Conservation (phyloP, 2,888 invertebrate species). For the Aleiodes alternator region DNA sequence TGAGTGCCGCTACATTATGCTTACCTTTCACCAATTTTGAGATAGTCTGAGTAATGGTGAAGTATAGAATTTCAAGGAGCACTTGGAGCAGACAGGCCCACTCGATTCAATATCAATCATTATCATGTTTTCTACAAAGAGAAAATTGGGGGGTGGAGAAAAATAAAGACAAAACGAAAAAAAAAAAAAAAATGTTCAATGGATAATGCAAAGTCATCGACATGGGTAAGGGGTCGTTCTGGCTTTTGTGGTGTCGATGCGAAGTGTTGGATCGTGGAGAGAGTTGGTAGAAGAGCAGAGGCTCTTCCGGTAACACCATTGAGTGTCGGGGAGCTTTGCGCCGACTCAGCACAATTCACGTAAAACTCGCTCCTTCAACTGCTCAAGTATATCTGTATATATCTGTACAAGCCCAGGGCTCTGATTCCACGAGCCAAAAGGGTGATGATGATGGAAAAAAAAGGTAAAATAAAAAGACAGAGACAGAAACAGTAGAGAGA, state of each 20-base stretch:
- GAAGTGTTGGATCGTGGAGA: conserved; percentile 19
- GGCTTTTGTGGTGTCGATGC: conserved; percentile 29
- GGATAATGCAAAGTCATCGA: conserved; percentile 38
- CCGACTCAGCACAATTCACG: conserved; percentile 28
- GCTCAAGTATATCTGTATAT: conserved; percentile 1
- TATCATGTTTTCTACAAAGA: conserved; percentile 11
- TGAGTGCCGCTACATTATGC: neutral
- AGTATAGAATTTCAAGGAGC: neutral
- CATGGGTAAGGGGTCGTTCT: conserved; percentile 21
- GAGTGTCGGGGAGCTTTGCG: conserved; percentile 7
- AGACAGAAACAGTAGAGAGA: no score
- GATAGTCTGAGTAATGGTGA: neutral
- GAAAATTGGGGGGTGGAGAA: neutral
- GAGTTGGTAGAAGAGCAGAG: neutral
- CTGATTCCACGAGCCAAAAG: conserved; percentile 19
- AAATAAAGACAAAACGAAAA: no score
- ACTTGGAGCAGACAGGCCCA: neutral
- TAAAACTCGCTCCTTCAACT: conserved; percentile 12
- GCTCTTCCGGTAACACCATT: conserved; percentile 8
- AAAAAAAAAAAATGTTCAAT: neutral
- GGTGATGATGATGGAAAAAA: conserved; percentile 7
- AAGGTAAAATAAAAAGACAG: neutral
- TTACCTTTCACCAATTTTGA: neutral
- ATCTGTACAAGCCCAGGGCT: neutral
- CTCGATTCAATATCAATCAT: conserved; percentile 20